Base-by-base conservation (phyloP, 2,797 vertebrate genomes). In the Spea hammondii region DNA sequence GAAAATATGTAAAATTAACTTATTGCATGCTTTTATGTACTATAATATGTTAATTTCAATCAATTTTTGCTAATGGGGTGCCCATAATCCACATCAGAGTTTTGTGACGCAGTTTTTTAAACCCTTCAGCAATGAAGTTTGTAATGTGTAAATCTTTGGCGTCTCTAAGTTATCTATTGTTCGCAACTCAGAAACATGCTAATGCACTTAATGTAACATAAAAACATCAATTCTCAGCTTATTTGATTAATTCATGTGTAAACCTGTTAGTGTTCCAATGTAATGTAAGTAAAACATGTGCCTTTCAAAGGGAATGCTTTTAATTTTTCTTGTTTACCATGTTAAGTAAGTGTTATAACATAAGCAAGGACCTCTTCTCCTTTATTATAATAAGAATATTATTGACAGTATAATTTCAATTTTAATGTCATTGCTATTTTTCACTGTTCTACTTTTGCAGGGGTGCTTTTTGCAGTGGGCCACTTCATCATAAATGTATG, bases 161-260 rank as follows among this genome's bases (percentile, higher is more conserved):
- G 62, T 55, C 69, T 5, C 8, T 55, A 70, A 60, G 10, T 71
- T 78, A 72, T 57, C 60, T 66, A 66, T 66, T 78, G 76, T 78
- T 71, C 50, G 9, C 8, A 50, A 54, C 62, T 13, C 53, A 13
- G 10, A 69, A 65, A 68, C n/a, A 59, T 76, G 65, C 65, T 76
- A 76, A 76, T 45, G 68, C 46, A 67, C 75, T 51, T 62, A 62
- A 59, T 62, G 8, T 70, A 60, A n/a, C 57, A 51, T 70, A 51
- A 70, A 32, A 77, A 50, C 54, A 68, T 47, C 9, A 48, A 48
- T 68, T 68, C 46, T 51, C 73, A 59, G 9, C 11, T 59, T 69
- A 11, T n/a, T 17, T 75, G 5, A 73, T 73, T 59, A 13, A 12
- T 46, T 47, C 74, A 50, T 65, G 75, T 77, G 50, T 64, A n/a